Conservation (phyloP, 2,113 vertebrate genomes). For the Deroptyus accipitrinus region DNA sequence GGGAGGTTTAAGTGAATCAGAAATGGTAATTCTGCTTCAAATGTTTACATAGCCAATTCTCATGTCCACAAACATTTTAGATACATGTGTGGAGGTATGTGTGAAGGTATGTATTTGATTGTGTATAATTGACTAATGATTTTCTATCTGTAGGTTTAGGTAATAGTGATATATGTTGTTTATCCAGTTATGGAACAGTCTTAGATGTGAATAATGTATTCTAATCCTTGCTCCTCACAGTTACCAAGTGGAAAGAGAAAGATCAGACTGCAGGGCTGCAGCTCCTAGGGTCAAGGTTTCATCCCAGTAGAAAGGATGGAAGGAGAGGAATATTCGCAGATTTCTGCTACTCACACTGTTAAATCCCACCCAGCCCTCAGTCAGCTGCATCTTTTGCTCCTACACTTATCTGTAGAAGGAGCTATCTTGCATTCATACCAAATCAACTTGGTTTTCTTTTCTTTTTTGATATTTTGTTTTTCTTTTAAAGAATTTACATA, state of each 20-base stretch:
- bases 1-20: not conserved
- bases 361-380: not conserved
- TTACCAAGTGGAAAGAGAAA: not conserved
- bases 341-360: not conserved
- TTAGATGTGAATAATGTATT: not conserved
- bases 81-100: rapidly evolving
- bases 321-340: not conserved
- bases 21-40: not conserved
- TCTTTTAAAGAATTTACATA: not conserved
- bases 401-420: not conserved
- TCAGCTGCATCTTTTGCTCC: not conserved
- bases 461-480: not conserved
- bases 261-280: not conserved
- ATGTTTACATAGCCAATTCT: not conserved
- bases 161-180: not conserved
- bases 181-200: not conserved
- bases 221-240: not conserved
- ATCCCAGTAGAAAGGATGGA: not conserved
- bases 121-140: not conserved
- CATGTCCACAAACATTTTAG: not conserved
- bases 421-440: not conserved
- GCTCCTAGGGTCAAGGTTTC: not conserved
- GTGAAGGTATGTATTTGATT: not conserved
- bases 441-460: not conserved
- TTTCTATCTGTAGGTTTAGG: not conserved